phyloP scores from a whole-genome alignment of 2,113 vertebrate species.

The Numenius arquata region DNA sequence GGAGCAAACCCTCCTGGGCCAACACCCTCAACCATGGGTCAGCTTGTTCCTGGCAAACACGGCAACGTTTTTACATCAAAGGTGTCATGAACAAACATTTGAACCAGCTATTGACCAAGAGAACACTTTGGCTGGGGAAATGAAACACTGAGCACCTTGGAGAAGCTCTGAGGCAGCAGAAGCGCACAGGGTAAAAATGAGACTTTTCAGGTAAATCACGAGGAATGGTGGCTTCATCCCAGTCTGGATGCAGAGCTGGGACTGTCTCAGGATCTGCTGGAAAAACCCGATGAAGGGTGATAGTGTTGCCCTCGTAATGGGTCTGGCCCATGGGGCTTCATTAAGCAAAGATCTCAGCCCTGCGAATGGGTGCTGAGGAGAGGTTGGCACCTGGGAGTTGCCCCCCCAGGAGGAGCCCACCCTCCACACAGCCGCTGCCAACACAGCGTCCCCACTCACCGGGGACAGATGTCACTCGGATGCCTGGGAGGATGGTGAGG shows the following conservation, averaged over 20 bases:
- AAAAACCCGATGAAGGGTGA: fast-evolving
- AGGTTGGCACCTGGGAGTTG: background rate
- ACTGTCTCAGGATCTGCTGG: background rate
- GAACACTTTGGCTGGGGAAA: background rate
- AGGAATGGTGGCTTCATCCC: background rate
- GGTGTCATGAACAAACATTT: background rate
- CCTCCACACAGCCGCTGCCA: background rate
- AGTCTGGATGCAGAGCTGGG: background rate
- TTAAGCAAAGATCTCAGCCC: background rate
- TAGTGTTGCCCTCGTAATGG: fast-evolving
- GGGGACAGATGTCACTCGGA: background rate
- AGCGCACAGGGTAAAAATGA: background rate
- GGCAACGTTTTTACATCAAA: background rate
- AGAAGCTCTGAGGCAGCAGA: background rate
- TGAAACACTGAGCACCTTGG: background rate
- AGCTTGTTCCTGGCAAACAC: slow-evolving; percentile 8
- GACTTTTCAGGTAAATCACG: background rate
- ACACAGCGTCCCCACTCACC: background rate
- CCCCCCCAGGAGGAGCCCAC: background rate
- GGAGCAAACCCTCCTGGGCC: background rate
- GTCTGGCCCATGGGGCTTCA: background rate
- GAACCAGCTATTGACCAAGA: background rate
- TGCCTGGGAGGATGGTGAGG: background rate
- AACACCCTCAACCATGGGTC: background rate
- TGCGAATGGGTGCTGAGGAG: background rate